Evolutionary conservation across 2,888 invertebrate genomes (phyloP), one percentile per base, ranked within the genome.

Genomic region (Uropetala carovei): DNA sequence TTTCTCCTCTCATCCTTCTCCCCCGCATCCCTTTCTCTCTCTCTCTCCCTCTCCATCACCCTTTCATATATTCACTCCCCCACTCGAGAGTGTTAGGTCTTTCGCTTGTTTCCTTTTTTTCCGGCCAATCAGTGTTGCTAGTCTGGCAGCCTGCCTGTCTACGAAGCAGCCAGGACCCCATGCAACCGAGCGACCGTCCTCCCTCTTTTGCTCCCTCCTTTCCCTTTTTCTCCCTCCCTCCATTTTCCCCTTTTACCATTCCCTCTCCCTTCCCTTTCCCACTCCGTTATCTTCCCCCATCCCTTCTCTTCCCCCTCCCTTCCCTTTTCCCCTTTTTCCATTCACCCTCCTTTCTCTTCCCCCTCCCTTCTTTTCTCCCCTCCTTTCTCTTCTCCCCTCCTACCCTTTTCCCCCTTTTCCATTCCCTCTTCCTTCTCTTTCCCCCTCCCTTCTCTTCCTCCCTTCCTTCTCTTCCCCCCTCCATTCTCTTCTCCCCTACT

Each of bases 121-220:
- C n/a, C 30, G 83, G 18, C 83, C 83, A 83, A 83, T 83, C 56
- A 83, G 43, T 43, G 83, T 43, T 7, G 18, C 83, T 83, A 16
- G 43, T 57, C 83, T 83, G 83, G 83, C 83, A 83, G 83, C 83
- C 83, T 83, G 83, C 83, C 83, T 83, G 83, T 83, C 43, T 43
- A 43, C 83, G 64, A 64, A n/a, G 16, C 43, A 43, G 43, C 43
- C 43, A 43, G 43, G 43, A 43, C 22, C 75, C 75, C 75, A n/a
- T 75, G 75, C 75, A 68, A 14, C 64, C 22, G 14, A 9, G 22
- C 68, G n/a, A 22, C 75, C 75, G 75, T 27, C 22, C 16, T 22
- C n/a, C 14, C 14, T 11, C 14, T 10, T 43, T 16, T 16, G n/a
- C 43, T 5, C 1, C 43, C 43, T 43, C 43, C n/a, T 11, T 64